These are phyloP conservation scores for Rhinoptilus africanus DNA, from an alignment of 2,113 vertebrate species.

Conservation along the genomic window DNA sequence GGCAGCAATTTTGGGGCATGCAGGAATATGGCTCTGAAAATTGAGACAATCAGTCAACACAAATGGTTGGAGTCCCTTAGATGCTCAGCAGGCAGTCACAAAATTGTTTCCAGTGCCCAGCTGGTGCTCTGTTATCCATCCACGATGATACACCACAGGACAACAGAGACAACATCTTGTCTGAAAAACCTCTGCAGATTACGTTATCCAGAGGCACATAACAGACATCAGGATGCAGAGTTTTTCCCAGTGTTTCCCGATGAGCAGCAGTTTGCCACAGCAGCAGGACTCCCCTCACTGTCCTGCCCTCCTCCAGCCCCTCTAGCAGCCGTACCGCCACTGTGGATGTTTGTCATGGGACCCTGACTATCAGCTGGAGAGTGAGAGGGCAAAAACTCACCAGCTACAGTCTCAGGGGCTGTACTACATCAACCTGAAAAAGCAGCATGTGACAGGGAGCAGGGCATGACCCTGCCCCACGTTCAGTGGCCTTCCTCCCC, in stretches of 20 bases:
- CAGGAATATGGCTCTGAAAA: not conserved
- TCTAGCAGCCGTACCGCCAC: not conserved
- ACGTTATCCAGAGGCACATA: rapidly evolving
- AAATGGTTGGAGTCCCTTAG: not conserved
- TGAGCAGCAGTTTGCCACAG: not conserved
- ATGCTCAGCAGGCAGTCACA: not conserved
- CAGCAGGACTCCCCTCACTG: not conserved
- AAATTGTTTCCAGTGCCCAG: not conserved
- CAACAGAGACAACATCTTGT: not conserved
- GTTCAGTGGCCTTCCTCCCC: not conserved
- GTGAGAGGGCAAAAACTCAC: not conserved
- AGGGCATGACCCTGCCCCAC: no score
- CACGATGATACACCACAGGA: not conserved
- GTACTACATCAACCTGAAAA: not conserved
- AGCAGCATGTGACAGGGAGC: not conserved
- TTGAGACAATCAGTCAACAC: not conserved
- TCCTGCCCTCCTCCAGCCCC: not conserved
- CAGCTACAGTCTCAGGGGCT: not conserved
- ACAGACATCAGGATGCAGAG: not conserved
- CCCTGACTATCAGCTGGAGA: not conserved
- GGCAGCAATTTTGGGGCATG: not conserved
- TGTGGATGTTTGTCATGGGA: not conserved
- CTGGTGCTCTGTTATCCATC: not conserved
- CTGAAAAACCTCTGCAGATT: not conserved
- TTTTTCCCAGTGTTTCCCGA: not conserved